phyloP scores from a whole-genome alignment of 1,140 invertebrate genomes.

The Plectus sambesii region DNA sequence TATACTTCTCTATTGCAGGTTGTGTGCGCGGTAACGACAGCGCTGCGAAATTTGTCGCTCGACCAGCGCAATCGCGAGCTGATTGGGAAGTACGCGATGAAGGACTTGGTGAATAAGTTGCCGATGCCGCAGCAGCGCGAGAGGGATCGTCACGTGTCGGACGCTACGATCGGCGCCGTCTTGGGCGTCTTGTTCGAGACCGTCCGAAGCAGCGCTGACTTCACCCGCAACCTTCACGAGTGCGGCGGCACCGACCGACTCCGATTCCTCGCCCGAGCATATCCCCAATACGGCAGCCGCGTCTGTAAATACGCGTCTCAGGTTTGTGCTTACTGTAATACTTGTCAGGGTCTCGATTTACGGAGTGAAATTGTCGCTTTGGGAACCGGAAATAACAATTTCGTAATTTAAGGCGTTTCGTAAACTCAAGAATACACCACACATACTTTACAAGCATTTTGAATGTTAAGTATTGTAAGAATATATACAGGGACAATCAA shows the following conservation, averaged over 20 bases:
- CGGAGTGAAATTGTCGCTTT: no score
- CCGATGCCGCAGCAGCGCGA: constrained; percentile 51
- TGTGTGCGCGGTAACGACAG: constrained; percentile 91
- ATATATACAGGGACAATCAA: no score
- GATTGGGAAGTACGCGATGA: constrained; percentile 92
- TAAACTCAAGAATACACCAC: no score
- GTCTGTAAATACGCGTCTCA: constrained; percentile 93
- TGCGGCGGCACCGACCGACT: constrained; percentile 37
- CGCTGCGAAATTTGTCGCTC: constrained; percentile 85
- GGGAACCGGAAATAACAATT: no score
- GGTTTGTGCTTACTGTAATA: constrained; percentile 46
- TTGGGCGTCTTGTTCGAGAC: constrained; percentile 93
- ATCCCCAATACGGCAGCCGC: constrained; percentile 52
- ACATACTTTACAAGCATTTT: no score
- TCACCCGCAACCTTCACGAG: constrained; percentile 58
- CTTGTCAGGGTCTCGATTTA: not conserved
- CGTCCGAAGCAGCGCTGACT: constrained; percentile 89
- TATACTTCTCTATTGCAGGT: no score
- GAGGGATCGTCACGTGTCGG: constrained; percentile 61
- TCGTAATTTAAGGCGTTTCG: no score
- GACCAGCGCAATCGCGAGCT: constrained; percentile 92
- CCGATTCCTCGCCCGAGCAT: constrained; percentile 29
- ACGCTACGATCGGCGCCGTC: constrained; percentile 92
- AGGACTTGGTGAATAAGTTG: constrained; percentile 86
- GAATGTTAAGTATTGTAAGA: no score